Percentiles rank a stretch among this genome's conserved stretches.
Evolutionary conservation across 1,140 invertebrate species (phyloP).

Genomic region (Galendromus occidentalis): DNA sequence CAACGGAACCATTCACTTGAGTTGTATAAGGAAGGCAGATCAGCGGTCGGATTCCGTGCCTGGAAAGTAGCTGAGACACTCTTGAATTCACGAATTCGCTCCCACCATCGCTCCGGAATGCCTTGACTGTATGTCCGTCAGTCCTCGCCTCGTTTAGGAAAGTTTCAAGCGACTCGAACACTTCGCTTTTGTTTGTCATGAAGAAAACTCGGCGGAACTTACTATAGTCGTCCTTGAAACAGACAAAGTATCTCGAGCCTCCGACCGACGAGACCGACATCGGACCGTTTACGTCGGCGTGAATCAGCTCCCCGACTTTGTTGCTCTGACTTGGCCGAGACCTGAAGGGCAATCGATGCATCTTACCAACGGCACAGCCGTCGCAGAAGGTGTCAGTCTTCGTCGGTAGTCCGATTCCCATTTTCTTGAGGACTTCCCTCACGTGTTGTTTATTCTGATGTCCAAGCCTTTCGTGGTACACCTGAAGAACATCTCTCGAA

Average conservation of each 20-base stretch:
- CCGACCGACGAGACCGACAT: constrained; percentile 26
- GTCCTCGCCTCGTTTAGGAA: constrained; percentile 16
- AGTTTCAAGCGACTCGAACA: constrained; percentile 22
- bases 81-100: not conserved
- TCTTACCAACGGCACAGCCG: too few relatives aligned
- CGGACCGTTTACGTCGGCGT: constrained; percentile 31
- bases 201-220: constrained; percentile 10
- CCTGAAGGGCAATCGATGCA: too few relatives aligned
- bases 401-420: too few relatives aligned
- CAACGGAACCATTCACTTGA: not conserved
- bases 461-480: too few relatives aligned
- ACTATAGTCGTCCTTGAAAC: constrained; percentile 12
- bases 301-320: too few relatives aligned
- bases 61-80: not conserved
- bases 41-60: not conserved
- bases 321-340: too few relatives aligned
- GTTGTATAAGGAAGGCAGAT: constrained; percentile 2
- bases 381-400: too few relatives aligned
- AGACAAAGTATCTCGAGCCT: constrained; percentile 21
- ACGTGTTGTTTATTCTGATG: too few relatives aligned
- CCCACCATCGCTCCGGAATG: not conserved
- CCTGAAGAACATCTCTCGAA: too few relatives aligned
- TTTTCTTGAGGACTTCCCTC: too few relatives aligned
- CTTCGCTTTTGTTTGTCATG: constrained; percentile 17
- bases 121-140: not conserved